These are phyloP conservation scores for Cryptoprocta ferox DNA, from an alignment of 2,797 vertebrate genomes.

Conservation along the genomic window DNA sequence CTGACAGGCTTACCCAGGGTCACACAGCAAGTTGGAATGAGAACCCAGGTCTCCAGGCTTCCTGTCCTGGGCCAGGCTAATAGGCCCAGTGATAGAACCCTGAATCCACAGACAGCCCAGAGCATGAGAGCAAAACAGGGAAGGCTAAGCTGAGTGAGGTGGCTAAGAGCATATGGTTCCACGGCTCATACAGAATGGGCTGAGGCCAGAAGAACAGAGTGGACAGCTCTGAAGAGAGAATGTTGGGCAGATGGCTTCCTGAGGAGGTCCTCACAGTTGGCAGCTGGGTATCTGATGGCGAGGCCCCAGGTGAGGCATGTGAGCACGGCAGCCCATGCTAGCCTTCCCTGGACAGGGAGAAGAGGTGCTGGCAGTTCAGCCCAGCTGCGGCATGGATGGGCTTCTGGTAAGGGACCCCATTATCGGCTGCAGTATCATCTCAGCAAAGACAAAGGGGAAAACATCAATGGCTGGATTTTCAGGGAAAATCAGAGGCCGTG, in stretches of 20 bases:
- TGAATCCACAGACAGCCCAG: neutral
- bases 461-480: slow-evolving; percentile 63
- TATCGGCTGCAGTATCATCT: slow-evolving; percentile 54
- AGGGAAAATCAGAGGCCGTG: slow-evolving; percentile 49
- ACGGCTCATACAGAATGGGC: neutral
- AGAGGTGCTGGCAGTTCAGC: slow-evolving; percentile 51
- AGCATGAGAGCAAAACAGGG: neutral
- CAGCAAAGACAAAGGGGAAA: slow-evolving; percentile 61
- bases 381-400: slow-evolving; percentile 46
- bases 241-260: neutral
- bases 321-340: neutral
- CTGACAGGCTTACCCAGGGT: neutral
- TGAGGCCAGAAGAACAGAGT: neutral
- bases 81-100: neutral
- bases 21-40: neutral
- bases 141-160: neutral
- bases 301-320: neutral
- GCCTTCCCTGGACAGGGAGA: neutral
- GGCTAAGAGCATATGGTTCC: neutral
- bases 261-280: neutral
- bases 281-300: neutral
- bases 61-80: neutral
- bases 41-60: neutral
- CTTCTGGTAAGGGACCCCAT: slow-evolving; percentile 57
- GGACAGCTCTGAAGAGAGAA: neutral